Base-by-base conservation (phyloP, 2,888 invertebrate genomes). In the Diplolepis rosae region DNA sequence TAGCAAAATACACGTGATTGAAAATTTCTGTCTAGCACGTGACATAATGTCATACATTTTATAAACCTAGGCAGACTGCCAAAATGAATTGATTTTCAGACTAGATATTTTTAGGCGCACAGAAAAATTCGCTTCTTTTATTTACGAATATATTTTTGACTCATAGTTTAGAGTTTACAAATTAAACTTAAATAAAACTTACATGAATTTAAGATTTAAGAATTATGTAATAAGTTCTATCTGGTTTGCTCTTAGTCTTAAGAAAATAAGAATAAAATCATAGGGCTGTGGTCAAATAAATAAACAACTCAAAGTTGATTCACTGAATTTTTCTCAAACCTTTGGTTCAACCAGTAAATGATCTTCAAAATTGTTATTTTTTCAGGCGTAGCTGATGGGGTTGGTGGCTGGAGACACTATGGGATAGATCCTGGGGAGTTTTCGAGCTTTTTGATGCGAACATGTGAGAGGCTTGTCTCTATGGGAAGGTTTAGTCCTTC, bases 401-500 rank as follows among this genome's bases (percentile, higher is more conserved):
- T 99, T 68, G 99, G 99, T 69, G 99, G 99, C 66, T 99, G 99
- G 99, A 92, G 98, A 84, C 95, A 96, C 77, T 98, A 98, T 89
- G 99, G 98, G 66, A 96, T 99, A 80, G 98, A 99, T 90, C 98
- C 99, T 1, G 98, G 98, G 66, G 95, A 95, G 88, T 99, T 99
- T 90, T 97, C 98, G 7, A 93, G 94, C 77, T 95, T 96, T 85
- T 91, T 99, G 81, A 98, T 99, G 99, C 93, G 92, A 87, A 95
- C 96, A 32, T 98, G 98, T 88, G 97, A 98, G 90, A 93, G 97
- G 80, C 92, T 98, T 83, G 97, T 98, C 79, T 93, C 93, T 83
- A 93, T 95, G 91, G 98, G 97, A 72, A 94, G 94, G 86, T 98
- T 98, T 88, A 94, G 93, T 84, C 94, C 97, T 72, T 92, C 93